Evolutionary conservation across 1,140 invertebrate species (phyloP).

Genomic region (Diorhabda elongata): DNA sequence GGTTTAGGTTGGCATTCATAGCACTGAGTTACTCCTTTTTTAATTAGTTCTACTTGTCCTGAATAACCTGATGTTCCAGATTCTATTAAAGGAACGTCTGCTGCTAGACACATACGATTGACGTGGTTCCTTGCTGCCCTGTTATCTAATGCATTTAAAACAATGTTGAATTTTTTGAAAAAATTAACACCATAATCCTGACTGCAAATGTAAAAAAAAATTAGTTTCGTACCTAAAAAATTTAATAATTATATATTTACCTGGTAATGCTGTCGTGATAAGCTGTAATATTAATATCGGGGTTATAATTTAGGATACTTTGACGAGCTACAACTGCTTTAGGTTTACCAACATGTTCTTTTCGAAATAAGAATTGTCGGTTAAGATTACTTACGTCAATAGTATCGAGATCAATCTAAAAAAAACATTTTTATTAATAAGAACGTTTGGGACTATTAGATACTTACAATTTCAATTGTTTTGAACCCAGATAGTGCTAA

Average conservation of each 20-base stretch:
- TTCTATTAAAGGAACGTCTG: conserved; percentile 90
- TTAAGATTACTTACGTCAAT: conserved; percentile 99
- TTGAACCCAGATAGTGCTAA: conserved; percentile 91
- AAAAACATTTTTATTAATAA: neutral
- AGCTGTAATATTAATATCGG: conserved; percentile 79
- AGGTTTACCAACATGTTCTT: conserved; percentile 95
- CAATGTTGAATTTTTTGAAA: conserved; percentile 88
- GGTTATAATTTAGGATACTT: conserved; percentile 85
- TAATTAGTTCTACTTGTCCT: conserved; percentile 87
- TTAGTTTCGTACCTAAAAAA: neutral
- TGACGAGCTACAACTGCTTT: conserved; percentile 87
- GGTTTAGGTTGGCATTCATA: conserved; percentile 95
- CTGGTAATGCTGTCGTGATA: conserved; percentile 92
- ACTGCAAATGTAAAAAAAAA: conserved; percentile 54
- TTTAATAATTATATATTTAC: conserved; percentile 53
- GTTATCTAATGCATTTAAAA: conserved; percentile 98
- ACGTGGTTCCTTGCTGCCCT: conserved; percentile 95
- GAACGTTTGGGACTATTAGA: neutral
- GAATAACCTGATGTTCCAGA: conserved; percentile 96
- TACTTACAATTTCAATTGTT: conserved; percentile 90
- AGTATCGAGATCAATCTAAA: conserved; percentile 96
- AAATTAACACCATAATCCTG: conserved; percentile 86
- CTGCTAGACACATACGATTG: conserved; percentile 96
- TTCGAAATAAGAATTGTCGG: conserved; percentile 96
- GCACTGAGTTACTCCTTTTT: conserved; percentile 88